Evolutionary conservation across 2,113 vertebrate genomes (phyloP).

Genomic region (Pomatostomus ruficeps): DNA sequence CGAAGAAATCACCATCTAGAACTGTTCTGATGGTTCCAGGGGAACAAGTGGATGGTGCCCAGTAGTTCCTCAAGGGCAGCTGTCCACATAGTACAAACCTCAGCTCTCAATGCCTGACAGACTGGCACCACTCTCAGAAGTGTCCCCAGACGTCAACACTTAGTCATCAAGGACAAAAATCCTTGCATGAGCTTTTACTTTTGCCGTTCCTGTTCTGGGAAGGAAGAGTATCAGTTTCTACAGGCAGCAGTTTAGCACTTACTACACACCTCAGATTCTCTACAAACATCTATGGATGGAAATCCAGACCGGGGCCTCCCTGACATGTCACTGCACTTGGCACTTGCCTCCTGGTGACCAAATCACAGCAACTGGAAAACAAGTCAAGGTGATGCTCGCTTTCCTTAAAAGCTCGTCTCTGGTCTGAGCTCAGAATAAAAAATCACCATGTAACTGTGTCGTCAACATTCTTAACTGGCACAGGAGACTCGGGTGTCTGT

Average conservation of each 20-base stretch:
- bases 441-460: neutral
- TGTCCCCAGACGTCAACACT: neutral
- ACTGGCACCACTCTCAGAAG: neutral
- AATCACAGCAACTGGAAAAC: neutral
- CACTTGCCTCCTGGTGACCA: neutral
- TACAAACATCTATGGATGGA: neutral
- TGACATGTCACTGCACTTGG: neutral
- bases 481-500: neutral
- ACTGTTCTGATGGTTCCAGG: neutral
- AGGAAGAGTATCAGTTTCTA: neutral
- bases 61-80: neutral
- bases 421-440: neutral
- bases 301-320: neutral
- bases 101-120: neutral
- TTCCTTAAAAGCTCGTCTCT: neutral
- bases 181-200: neutral
- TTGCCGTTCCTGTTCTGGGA: neutral
- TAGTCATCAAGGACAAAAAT: neutral
- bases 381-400: neutral
- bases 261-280: fast-evolving
- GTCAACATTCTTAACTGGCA: neutral
- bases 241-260: neutral
- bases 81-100: fast-evolving
- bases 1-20: neutral
- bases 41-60: neutral